Evolutionary conservation across 2,797 vertebrate genomes (phyloP), one percentile per base, ranked within the genome.

Genomic region (Dipus sagitta): DNA sequence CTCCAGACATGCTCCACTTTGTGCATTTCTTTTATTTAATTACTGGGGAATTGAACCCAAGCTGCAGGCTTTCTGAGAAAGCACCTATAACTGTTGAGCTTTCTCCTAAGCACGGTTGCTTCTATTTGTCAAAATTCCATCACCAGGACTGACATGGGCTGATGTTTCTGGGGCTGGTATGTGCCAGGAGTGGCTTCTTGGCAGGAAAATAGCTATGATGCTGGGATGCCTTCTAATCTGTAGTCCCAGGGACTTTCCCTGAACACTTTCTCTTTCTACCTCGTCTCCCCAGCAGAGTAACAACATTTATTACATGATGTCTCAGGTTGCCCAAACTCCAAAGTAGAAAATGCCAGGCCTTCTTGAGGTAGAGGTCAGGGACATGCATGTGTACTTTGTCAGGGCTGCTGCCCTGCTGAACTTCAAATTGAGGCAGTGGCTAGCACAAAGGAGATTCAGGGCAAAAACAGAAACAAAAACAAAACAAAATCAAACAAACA

Each of bases 221-320:
- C 62, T 42, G 26, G n/a, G 34, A 30, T 18, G 3, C 18, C 34
- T 38, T 18, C 24, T 26, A 47, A 47, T 67, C 32, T 52, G 4
- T 34, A 38, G 21, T 64, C 28, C 71, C 11, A 85, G 13, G 13
- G 5, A 4, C 30, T 60, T 11, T 75, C 18, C 15, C 26, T 78
- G 5, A 47, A 2, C n/a, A n/a, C 12, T 15, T 8, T 5, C 20
- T 2, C 13, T 5, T 15, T 2, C 13, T 42, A 62, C 15, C 2
- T 83, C 10, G 10, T 81, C 30, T 88, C 30, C 38, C 54, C 30
- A 80, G 6, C 5, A 81, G n/a, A 23, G 13, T 42, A 86, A 12
- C 2, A 47, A 87, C 42, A 79, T 75, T 82, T 79, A 68, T n/a
- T 62, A 14, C 23, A 23, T 47, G 30, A 7, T 87, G 2, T 6